Conservation (phyloP, 2,888 invertebrate species). For the Hyalella azteca region DNA sequence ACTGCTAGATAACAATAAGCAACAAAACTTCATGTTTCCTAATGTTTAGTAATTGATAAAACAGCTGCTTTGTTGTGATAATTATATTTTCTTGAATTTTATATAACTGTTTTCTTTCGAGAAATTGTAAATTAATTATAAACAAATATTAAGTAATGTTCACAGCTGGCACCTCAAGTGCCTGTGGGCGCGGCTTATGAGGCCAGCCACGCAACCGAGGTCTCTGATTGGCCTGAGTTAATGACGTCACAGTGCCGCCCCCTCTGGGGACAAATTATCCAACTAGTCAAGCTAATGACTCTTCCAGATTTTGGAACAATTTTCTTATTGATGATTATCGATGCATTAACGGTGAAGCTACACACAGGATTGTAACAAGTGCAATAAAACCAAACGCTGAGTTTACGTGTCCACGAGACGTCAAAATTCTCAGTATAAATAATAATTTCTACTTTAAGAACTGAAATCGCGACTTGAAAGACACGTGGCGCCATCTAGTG, state of each 20-base stretch:
- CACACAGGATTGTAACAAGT: too few relatives aligned
- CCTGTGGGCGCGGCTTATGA: conserved; percentile 25
- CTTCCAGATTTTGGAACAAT: conserved; percentile 39
- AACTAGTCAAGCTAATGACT: conserved; percentile 41
- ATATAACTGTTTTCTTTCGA: too few relatives aligned
- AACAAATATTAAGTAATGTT: neutral
- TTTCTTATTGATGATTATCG: conserved; percentile 30
- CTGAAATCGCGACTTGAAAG: neutral
- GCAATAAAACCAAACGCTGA: too few relatives aligned
- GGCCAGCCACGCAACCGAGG: conserved; percentile 15
- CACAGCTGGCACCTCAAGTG: neutral
- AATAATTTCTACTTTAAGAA: neutral
- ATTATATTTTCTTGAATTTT: too few relatives aligned
- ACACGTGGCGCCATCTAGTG: conserved; percentile 26
- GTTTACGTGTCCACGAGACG: too few relatives aligned
- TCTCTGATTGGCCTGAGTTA: conserved; percentile 22
- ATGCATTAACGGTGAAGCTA: neutral
- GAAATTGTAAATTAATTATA: neutral
- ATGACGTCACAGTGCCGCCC: conserved; percentile 31
- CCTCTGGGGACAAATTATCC: conserved; percentile 41
- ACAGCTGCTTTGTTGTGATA: too few relatives aligned
- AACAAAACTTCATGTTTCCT: too few relatives aligned
- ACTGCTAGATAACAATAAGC: conserved; percentile 71
- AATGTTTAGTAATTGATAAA: too few relatives aligned
- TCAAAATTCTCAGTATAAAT: too few relatives aligned